Base-by-base conservation (phyloP, 2,888 invertebrate genomes). In the Stenichneumon culpator region DNA sequence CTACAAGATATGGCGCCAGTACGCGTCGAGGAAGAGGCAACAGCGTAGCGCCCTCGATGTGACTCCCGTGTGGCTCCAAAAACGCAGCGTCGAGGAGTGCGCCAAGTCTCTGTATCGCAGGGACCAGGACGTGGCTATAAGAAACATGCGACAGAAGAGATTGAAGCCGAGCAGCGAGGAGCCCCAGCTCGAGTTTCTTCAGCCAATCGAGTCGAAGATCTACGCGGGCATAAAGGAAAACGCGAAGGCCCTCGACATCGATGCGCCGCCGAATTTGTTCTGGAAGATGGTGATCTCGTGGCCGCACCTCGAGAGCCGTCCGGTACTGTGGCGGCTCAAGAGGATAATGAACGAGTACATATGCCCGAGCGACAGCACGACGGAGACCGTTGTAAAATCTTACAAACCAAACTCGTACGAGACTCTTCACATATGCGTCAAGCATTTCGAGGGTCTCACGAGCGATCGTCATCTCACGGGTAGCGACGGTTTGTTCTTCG, bases 251-350 rank as follows among this genome's bases (percentile, higher is more conserved):
- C 80, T 88, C 14, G 89, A 87, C 92, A 95, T 90, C 91, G 94
- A 89, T 94, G 94, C 92, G 93, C 94, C 89, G 92, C 94, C 92
- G 92, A 95, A 92, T 22, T 83, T 88, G n/a, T 95, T 93, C 88
- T 97, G 96, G 96, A 97, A 97, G 93, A 92, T 96, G 47, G 95
- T 95, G 5, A 91, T 96, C 72, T 95, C 96, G 7, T 94, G 96
- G 79, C 96, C 96, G 1, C 94, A 95, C 86, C 88, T 94, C 69
- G 91, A 92, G 28, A 94, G 95, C 90, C 94, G 95, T 92, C 87
- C 95, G 19, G 90, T 94, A 82, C 94, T 94, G 84, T 93, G 95
- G 88, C 93, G 95, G 85, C 90, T 95, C 72, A 94, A 95, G 83
- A 94, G 94, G 86, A 94, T 95, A 93, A 89, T 96, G 78, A 88